phyloP scores from a whole-genome alignment of 2,888 invertebrate genomes.

The Ethmia dodecea region DNA sequence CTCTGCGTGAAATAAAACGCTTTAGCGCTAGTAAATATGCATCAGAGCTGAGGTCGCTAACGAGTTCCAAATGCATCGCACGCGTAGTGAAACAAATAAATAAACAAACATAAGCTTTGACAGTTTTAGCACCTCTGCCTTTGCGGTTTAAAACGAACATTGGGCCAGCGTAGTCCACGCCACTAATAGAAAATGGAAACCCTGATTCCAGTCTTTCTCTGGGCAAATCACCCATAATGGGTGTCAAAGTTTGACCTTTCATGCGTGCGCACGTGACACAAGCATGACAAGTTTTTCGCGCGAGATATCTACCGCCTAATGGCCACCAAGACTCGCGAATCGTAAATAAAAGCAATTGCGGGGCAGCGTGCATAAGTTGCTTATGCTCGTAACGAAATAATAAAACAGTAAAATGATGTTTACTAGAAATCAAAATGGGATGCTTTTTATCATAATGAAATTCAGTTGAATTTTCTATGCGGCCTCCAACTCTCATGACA shows the following conservation, averaged over 20 bases:
- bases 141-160: conserved; percentile 7
- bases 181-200: conserved; percentile 5
- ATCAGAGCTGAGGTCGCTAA: conserved; percentile 12
- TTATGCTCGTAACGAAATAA: conserved; percentile 3
- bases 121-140: conserved; percentile 7
- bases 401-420: conserved; percentile 2
- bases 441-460: conserved; percentile 7
- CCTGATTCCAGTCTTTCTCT: conserved; percentile 9
- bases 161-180: conserved; percentile 14
- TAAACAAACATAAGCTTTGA: conserved; percentile 12
- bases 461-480: background rate
- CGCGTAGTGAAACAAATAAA: conserved; percentile 13
- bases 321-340: conserved; percentile 5
- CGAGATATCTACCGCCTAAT: conserved; percentile 6
- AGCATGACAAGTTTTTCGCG: conserved; percentile 1
- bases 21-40: conserved; percentile 16
- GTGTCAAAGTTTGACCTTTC: conserved; percentile 6
- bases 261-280: conserved; percentile 5
- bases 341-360: background rate
- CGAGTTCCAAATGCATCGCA: conserved; percentile 16
- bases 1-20: conserved; percentile 17
- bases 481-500: background rate
- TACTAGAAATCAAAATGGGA: conserved; percentile 3
- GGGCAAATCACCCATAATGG: conserved; percentile 12
- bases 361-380: conserved; percentile 5